These are phyloP conservation scores for Podilymbus podiceps DNA, from an alignment of 2,113 vertebrate genomes.

Conservation along the genomic window DNA sequence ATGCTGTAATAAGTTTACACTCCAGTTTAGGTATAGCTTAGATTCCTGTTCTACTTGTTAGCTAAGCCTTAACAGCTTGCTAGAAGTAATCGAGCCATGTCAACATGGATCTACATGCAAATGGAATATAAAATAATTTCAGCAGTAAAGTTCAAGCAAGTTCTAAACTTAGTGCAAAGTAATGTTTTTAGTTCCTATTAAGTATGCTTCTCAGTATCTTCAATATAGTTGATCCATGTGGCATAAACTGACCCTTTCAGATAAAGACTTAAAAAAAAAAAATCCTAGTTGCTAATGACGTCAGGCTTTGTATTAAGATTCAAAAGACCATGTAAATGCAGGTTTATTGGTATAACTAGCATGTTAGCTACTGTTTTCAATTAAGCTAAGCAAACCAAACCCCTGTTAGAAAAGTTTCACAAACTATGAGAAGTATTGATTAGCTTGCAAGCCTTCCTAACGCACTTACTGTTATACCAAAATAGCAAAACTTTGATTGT, in stretches of 20 bases:
- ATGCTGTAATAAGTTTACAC: background rate
- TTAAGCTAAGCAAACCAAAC: background rate
- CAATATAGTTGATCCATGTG: accelerated
- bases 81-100: background rate
- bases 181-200: background rate
- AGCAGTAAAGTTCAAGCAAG: background rate
- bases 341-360: background rate
- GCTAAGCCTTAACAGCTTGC: background rate
- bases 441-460: background rate
- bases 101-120: background rate
- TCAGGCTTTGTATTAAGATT: background rate
- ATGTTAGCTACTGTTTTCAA: background rate
- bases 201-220: background rate
- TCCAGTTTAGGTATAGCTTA: background rate
- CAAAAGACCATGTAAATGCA: background rate
- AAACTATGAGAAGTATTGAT: background rate
- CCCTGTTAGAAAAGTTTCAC: background rate
- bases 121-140: background rate
- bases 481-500: background rate
- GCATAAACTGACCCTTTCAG: background rate
- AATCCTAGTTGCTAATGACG: background rate
- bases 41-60: background rate
- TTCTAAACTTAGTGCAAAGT: background rate
- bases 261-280: background rate
- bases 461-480: background rate